Percentiles rank a stretch among this genome's conserved stretches.
phyloP scores from a whole-genome alignment of 1,140 invertebrate species.

The Ephestia elutella region DNA sequence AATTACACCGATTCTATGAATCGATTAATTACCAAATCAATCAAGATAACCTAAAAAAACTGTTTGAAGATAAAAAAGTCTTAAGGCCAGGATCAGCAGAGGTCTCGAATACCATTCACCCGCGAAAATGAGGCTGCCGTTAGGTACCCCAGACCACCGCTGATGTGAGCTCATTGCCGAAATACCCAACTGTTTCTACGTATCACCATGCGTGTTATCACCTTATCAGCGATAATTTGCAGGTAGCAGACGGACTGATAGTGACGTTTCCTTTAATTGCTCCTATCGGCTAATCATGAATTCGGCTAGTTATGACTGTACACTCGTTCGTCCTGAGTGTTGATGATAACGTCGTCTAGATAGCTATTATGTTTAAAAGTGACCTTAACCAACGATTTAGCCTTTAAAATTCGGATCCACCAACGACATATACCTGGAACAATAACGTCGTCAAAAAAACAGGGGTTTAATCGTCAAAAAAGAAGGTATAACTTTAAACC shows the following conservation, averaged over 20 bases:
- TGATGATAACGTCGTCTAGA: too few species aligned
- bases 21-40: constrained; percentile 57
- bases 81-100: constrained; percentile 67
- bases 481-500: too few species aligned
- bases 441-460: too few species aligned
- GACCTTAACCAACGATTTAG: too few species aligned
- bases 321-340: too few species aligned
- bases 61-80: constrained; percentile 59
- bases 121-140: constrained; percentile 35
- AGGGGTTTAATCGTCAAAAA: too few species aligned
- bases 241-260: constrained; percentile 18
- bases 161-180: constrained; percentile 55
- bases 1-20: constrained; percentile 17
- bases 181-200: constrained; percentile 39
- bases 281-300: constrained; percentile 14
- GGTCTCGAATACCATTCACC: constrained; percentile 72
- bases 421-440: too few species aligned
- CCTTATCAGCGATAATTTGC: constrained; percentile 49
- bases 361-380: too few species aligned
- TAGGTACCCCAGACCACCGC: constrained; percentile 70
- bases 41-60: constrained; percentile 48
- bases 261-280: constrained; percentile 26
- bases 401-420: too few species aligned
- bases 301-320: neutral
- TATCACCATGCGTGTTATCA: constrained; percentile 45